A percentile compares a stretch with the other conserved stretches of the same genome.
Conservation (phyloP, 1,140 invertebrate genomes). For the Drosophila tani region DNA sequence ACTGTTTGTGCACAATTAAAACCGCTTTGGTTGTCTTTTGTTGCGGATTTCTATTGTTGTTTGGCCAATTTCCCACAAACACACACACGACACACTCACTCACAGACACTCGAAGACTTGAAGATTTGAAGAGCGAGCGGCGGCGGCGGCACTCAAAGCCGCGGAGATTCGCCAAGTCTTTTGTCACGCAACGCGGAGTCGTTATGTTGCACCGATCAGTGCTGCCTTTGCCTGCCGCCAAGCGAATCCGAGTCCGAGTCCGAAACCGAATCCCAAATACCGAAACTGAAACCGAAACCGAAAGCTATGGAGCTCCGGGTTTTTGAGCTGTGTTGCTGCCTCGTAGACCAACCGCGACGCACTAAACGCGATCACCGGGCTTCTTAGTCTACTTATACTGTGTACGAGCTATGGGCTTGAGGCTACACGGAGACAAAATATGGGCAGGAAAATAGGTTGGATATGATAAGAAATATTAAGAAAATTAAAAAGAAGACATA, state of each 20-base stretch:
- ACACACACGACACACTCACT: slow-evolving; percentile 11
- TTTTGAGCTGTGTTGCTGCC: slow-evolving; percentile 49
- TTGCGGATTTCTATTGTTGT: slow-evolving; percentile 60
- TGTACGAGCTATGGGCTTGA: neutral
- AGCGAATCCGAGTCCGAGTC: slow-evolving; percentile 12
- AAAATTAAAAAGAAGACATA: neutral
- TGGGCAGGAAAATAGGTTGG: neutral
- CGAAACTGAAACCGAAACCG: slow-evolving; percentile 35
- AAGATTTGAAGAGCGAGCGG: slow-evolving; percentile 3
- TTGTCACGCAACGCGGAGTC: slow-evolving; percentile 45
- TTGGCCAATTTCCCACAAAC: slow-evolving; percentile 48
- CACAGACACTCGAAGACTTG: slow-evolving; percentile 7
- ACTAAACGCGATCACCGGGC: slow-evolving; percentile 77
- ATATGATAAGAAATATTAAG: neutral
- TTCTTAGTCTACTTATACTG: slow-evolving; percentile 81
- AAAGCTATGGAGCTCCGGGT: slow-evolving; percentile 34
- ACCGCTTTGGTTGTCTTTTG: slow-evolving; percentile 47
- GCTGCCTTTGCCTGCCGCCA: slow-evolving; percentile 19
- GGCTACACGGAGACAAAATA: slow-evolving; percentile 5
- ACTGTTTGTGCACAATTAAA: slow-evolving; percentile 57
- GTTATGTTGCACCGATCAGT: slow-evolving; percentile 22
- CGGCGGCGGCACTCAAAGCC: slow-evolving; percentile 46
- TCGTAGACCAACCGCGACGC: slow-evolving; percentile 74
- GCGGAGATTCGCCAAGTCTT: slow-evolving; percentile 43
- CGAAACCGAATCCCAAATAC: slow-evolving; percentile 34